These are phyloP conservation scores for Mastacembelus armatus DNA, from an alignment of 2,797 vertebrate genomes.

Conservation along the genomic window DNA sequence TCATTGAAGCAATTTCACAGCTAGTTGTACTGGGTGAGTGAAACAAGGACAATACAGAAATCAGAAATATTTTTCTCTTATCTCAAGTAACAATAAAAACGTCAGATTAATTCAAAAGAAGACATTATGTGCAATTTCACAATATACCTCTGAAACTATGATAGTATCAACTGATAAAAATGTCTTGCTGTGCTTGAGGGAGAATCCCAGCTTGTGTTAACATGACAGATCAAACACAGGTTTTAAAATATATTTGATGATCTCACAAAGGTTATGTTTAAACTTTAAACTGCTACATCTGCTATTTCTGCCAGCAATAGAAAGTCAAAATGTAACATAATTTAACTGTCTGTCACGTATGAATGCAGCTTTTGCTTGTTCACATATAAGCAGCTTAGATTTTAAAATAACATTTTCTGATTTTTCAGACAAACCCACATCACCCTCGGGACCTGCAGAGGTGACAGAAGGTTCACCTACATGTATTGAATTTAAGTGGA, in stretches of 20 bases:
- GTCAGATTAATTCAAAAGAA: not conserved
- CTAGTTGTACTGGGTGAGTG: conserved; percentile 88
- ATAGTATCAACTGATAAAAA: not conserved
- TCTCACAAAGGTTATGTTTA: conserved; percentile 14
- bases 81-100: no score
- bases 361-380: not conserved
- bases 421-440: conserved; percentile 88
- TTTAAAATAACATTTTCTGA: not conserved
- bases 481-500: conserved; percentile 87
- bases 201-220: conserved; percentile 3
- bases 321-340: not conserved
- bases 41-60: not conserved
- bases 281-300: not conserved
- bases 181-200: not conserved
- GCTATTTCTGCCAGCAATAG: not conserved
- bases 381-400: not conserved
- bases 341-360: not conserved
- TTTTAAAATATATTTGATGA: conserved; percentile 12
- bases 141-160: not conserved
- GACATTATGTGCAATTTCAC: no score
- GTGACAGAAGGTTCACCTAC: conserved; percentile 78
- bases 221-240: conserved; percentile 9
- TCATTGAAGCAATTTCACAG: conserved; percentile 79
- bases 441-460: conserved; percentile 88
- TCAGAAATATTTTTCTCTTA: not conserved